Percentiles rank a stretch among this genome's conserved stretches.
phyloP scores from a whole-genome alignment of 2,113 vertebrate species.

The Loxodonta africana region DNA sequence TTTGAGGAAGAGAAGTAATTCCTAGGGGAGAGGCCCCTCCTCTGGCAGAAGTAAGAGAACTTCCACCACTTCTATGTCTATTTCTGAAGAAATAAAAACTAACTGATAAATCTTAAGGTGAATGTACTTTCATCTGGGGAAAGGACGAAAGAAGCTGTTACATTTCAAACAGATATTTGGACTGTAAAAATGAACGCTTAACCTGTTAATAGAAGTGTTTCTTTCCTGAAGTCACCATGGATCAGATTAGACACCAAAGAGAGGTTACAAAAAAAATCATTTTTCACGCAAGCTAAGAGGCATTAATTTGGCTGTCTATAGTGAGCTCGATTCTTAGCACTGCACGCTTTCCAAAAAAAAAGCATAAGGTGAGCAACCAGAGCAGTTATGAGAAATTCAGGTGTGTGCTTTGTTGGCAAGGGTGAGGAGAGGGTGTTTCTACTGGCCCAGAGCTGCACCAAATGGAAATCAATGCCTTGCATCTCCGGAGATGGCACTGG shows the following conservation, averaged over 20 bases:
- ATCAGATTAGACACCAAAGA: constrained; percentile 29
- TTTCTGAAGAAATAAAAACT: constrained; percentile 65
- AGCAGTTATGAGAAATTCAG: background rate
- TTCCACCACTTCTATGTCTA: background rate
- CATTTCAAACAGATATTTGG: constrained; percentile 16
- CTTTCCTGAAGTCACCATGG: background rate
- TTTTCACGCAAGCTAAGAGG: constrained; percentile 18
- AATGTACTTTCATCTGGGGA: background rate
- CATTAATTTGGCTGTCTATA: background rate
- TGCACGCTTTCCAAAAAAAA: constrained; percentile 44
- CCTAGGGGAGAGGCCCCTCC: background rate
- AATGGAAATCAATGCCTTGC: background rate
- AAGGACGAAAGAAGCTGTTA: constrained; percentile 6
- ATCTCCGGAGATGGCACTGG: background rate
- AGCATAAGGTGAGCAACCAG: background rate
- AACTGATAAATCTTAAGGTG: constrained; percentile 51
- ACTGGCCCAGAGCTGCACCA: background rate
- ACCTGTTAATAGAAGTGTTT: background rate
- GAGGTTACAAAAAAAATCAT: background rate
- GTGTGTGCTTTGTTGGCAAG: background rate
- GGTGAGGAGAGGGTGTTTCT: background rate
- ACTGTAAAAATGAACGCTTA: background rate
- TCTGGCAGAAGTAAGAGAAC: background rate
- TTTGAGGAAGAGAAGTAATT: background rate
- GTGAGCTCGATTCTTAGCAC: background rate